Conservation (phyloP, 2,888 invertebrate genomes). For the Schrankia costaestrigalis region DNA sequence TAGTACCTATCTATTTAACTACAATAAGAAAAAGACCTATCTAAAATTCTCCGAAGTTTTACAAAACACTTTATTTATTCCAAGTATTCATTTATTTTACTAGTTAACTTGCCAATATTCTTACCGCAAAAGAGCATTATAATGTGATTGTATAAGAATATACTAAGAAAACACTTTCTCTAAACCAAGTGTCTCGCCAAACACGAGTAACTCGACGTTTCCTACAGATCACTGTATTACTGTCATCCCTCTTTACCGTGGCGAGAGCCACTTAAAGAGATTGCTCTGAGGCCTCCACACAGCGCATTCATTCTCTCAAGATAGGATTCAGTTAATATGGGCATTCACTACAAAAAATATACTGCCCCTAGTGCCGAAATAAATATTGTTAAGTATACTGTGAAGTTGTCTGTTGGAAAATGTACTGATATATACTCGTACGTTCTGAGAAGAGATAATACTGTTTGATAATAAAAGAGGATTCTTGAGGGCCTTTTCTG, state of each 20-base stretch:
- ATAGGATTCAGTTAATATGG: constrained; percentile 65
- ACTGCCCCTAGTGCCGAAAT: constrained; percentile 57
- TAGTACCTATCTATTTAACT: too few relatives aligned
- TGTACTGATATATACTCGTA: constrained; percentile 28
- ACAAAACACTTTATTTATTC: too few relatives aligned
- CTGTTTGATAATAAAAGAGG: constrained; percentile 21
- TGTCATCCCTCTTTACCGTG: constrained; percentile 17
- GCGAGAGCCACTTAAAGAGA: constrained; percentile 66
- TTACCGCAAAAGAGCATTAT: too few relatives aligned
- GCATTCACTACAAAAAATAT: constrained; percentile 56
- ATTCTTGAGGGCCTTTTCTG: constrained; percentile 7
- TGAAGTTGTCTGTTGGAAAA: constrained; percentile 35
- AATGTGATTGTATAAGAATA: too few relatives aligned
- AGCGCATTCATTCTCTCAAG: constrained; percentile 50
- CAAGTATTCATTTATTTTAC: too few relatives aligned
- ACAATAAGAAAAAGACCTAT: too few relatives aligned
- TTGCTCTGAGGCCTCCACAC: constrained; percentile 58
- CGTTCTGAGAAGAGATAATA: constrained; percentile 28
- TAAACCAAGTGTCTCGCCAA: too few relatives aligned
- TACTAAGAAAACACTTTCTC: too few relatives aligned
- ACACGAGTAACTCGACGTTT: constrained; percentile 5
- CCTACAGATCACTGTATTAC: constrained; percentile 11
- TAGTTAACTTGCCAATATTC: too few relatives aligned
- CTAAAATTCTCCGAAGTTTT: too few relatives aligned
- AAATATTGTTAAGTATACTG: constrained; percentile 59